A percentile compares a stretch with the other conserved stretches of the same genome.
phyloP scores from a whole-genome alignment of 2,888 invertebrate species.

The Ptilodon capucinus region DNA sequence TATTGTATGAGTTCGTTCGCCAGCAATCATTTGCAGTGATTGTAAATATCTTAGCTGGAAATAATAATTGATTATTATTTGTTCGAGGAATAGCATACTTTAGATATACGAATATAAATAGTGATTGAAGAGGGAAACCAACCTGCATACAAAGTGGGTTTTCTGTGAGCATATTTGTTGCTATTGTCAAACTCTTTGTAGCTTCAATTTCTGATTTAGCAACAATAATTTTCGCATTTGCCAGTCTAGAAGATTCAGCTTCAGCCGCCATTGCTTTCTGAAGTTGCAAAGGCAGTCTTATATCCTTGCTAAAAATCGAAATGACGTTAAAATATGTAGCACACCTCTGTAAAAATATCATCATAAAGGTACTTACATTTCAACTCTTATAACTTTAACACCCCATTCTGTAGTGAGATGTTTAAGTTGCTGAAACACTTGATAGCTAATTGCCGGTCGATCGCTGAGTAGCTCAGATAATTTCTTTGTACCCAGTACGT shows the following conservation, averaged over 20 bases:
- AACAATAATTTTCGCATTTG: slow-evolving; percentile 84
- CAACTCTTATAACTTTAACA: slow-evolving; percentile 92
- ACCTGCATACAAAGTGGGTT: slow-evolving; percentile 77
- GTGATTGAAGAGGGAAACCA: slow-evolving; percentile 19
- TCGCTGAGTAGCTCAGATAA: slow-evolving; percentile 93
- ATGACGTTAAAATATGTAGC: neutral
- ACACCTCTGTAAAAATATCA: too few relatives aligned
- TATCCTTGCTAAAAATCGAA: slow-evolving; percentile 46
- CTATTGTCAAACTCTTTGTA: slow-evolving; percentile 83
- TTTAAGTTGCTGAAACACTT: slow-evolving; percentile 89
- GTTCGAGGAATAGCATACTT: slow-evolving; percentile 27
- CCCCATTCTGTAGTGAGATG: slow-evolving; percentile 93
- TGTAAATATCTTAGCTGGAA: slow-evolving; percentile 89
- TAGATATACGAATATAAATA: neutral
- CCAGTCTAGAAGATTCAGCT: slow-evolving; percentile 83
- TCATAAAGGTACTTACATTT: slow-evolving; percentile 92
- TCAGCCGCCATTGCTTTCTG: slow-evolving; percentile 86
- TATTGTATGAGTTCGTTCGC: slow-evolving; percentile 94
- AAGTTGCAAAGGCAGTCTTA: slow-evolving; percentile 65
- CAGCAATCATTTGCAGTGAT: slow-evolving; percentile 92
- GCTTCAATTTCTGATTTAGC: slow-evolving; percentile 85
- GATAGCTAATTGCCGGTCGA: slow-evolving; percentile 90
- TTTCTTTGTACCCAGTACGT: slow-evolving; percentile 93
- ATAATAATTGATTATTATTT: slow-evolving; percentile 1
- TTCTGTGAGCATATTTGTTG: slow-evolving; percentile 83